A percentile compares a stretch with the other conserved stretches of the same genome.
Evolutionary conservation across 2,888 invertebrate genomes (phyloP).

Genomic region (Hirtodrosophila cameraria): DNA sequence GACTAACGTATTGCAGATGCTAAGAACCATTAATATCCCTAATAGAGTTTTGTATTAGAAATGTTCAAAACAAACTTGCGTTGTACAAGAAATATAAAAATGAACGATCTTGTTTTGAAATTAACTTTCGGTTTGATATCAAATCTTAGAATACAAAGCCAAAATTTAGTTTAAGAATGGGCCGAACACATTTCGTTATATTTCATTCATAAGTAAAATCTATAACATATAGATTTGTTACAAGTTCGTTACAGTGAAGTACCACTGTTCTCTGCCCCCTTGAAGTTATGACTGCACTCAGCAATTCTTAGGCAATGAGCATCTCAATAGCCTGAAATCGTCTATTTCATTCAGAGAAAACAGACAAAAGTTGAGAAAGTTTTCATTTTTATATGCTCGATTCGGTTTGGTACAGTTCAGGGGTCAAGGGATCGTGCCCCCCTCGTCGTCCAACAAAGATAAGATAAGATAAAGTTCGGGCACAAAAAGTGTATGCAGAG

Average conservation of each 20-base stretch:
- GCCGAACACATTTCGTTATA: too few relatives aligned
- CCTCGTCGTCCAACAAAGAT: conserved; percentile 35
- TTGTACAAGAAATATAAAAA: too few relatives aligned
- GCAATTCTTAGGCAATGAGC: conserved; percentile 42
- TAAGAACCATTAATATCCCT: too few relatives aligned
- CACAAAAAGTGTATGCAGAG: conserved; percentile 60
- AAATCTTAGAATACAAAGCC: too few relatives aligned
- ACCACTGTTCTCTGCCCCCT: conserved; percentile 7
- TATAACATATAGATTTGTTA: not conserved
- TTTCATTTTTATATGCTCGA: conserved; percentile 54
- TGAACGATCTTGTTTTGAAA: too few relatives aligned
- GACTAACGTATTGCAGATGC: too few relatives aligned
- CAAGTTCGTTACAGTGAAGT: not conserved
- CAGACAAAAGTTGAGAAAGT: conserved; percentile 59
- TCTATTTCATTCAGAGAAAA: conserved; percentile 5
- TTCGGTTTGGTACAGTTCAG: conserved; percentile 34
- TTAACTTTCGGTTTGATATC: too few relatives aligned
- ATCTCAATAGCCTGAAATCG: conserved; percentile 34
- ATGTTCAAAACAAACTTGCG: too few relatives aligned
- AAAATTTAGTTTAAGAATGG: too few relatives aligned
- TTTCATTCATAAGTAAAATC: too few relatives aligned
- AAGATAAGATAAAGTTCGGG: conserved; percentile 59
- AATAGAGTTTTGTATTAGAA: too few relatives aligned
- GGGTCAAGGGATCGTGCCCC: not conserved
- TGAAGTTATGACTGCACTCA: conserved; percentile 35